Evolutionary conservation across 2,113 vertebrate species (phyloP).

Genomic region (Scatophagus argus): DNA sequence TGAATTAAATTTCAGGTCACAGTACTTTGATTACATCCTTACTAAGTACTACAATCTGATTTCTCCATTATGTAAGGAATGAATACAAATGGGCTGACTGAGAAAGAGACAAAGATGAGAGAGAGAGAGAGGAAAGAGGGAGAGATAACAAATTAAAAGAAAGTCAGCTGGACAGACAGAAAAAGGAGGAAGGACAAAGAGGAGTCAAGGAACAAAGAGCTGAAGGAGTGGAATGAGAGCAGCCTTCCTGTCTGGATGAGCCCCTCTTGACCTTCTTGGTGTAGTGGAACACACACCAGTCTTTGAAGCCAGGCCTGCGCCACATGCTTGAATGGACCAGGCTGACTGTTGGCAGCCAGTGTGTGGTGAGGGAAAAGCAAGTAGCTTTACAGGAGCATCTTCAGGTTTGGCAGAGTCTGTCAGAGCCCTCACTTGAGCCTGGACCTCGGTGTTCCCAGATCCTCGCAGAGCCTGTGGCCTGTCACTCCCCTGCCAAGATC

Average conservation of each 20-base stretch:
- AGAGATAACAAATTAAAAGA: constrained; percentile 45
- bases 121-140: constrained; percentile 5
- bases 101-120: constrained; percentile 43
- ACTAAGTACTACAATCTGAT: constrained; percentile 52
- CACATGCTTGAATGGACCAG: constrained; percentile 36
- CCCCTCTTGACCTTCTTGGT: constrained; percentile 63
- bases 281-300: constrained; percentile 36
- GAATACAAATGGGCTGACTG: constrained; percentile 51
- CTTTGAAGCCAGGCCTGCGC: constrained; percentile 49
- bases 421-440: constrained; percentile 32
- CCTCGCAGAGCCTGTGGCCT: constrained; percentile 49
- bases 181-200: constrained; percentile 20
- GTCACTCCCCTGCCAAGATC: constrained; percentile 74
- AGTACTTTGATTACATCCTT: constrained; percentile 50
- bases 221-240: constrained; percentile 41
- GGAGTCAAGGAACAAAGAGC: constrained; percentile 39
- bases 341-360: constrained; percentile 29
- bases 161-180: constrained; percentile 11
- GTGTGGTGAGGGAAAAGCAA: constrained; percentile 18
- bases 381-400: constrained; percentile 52
- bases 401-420: constrained; percentile 47
- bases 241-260: constrained; percentile 42
- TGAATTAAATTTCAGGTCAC: constrained; percentile 54
- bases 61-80: constrained; percentile 43
- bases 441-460: constrained; percentile 40